These are phyloP conservation scores for Spheniscus humboldti DNA, from an alignment of 2,797 vertebrate species.

Conservation along the genomic window DNA sequence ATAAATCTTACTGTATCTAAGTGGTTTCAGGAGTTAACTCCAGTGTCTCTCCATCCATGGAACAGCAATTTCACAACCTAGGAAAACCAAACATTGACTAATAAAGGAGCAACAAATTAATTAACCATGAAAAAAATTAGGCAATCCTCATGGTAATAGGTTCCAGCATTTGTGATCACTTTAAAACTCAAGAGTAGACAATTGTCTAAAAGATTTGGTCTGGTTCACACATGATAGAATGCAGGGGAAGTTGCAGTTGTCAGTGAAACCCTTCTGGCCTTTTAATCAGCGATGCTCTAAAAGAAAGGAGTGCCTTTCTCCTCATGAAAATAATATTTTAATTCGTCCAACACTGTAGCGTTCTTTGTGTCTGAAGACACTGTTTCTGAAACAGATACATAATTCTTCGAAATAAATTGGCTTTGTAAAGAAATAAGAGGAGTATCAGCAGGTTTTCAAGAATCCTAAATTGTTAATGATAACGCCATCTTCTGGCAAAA, in stretches of 20 bases:
- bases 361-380: not conserved
- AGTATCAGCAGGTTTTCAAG: not conserved
- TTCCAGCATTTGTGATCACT: not conserved
- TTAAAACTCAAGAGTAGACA: not conserved
- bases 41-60: not conserved
- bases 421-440: not conserved
- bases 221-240: not conserved
- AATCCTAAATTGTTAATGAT: not conserved
- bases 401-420: not conserved
- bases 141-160: accelerated
- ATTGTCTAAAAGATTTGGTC: not conserved
- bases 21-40: not conserved
- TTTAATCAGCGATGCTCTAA: not conserved
- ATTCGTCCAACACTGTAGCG: not conserved
- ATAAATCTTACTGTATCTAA: not conserved
- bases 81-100: not conserved
- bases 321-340: not conserved
- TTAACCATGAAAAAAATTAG: not conserved
- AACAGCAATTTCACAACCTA: not conserved
- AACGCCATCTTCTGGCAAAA: constrained; percentile 56
- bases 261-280: not conserved
- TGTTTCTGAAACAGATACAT: not conserved
- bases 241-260: not conserved
- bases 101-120: not conserved
- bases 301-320: not conserved